phyloP scores from a whole-genome alignment of 2,888 invertebrate species.

The Luperina testacea region DNA sequence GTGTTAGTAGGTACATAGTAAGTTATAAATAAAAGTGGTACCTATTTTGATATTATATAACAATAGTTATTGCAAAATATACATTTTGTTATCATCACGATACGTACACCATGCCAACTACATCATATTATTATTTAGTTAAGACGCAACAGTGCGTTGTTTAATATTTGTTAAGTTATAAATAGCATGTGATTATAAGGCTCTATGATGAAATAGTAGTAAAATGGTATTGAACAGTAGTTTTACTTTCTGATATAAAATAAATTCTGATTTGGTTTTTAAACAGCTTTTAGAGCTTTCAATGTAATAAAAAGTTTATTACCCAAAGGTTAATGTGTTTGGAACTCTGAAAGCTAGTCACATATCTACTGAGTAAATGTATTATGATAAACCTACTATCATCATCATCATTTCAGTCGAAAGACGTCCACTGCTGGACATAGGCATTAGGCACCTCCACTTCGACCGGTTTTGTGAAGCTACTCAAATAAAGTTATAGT shows the following conservation, averaged over 20 bases:
- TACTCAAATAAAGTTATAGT: neutral
- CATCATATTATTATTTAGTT: conserved; percentile 43
- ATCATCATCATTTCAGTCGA: too few species aligned
- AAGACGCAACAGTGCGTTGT: conserved; percentile 31
- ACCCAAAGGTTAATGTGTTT: neutral
- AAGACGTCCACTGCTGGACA: too few species aligned
- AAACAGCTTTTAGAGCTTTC: conserved; percentile 1
- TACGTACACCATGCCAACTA: conserved; percentile 42
- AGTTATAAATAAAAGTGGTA: neutral
- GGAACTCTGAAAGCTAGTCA: conserved; percentile 1
- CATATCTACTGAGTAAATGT: neutral
- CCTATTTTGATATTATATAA: neutral
- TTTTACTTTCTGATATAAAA: neutral
- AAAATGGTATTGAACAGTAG: neutral
- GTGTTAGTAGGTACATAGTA: neutral
- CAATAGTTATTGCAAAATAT: conserved; percentile 6
- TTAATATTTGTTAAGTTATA: conserved; percentile 40
- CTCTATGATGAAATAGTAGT: conserved; percentile 10
- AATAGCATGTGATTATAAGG: conserved; percentile 21
- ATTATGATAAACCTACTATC: neutral
- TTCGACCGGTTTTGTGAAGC: neutral
- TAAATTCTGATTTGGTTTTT: neutral
- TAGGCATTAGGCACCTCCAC: too few species aligned
- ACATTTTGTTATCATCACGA: conserved; percentile 6
- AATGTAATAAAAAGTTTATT: neutral